phyloP scores from a whole-genome alignment of 2,888 invertebrate species.

The Drosophila testacea region DNA sequence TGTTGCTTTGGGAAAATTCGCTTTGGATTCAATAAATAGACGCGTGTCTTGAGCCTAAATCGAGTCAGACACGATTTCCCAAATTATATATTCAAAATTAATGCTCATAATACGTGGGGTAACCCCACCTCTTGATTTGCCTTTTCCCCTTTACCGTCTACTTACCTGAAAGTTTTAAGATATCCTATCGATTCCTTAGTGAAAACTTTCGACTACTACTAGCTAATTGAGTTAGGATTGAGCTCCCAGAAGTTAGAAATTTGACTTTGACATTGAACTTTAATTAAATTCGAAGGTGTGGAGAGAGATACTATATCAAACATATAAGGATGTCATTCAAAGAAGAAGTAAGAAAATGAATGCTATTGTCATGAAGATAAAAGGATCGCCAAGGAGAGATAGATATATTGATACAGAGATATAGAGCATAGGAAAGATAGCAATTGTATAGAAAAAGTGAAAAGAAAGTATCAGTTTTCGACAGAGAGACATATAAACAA shows the following conservation, averaged over 20 bases:
- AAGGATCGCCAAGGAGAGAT: too few species aligned
- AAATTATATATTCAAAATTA: constrained; percentile 40
- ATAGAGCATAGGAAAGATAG: too few species aligned
- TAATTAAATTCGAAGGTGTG: not conserved
- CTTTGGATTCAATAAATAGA: constrained; percentile 41
- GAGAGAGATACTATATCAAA: too few species aligned
- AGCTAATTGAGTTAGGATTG: constrained; percentile 11
- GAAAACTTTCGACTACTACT: constrained; percentile 5
- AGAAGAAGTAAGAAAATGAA: too few species aligned
- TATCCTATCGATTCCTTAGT: constrained; percentile 20
- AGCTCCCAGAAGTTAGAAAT: not conserved
- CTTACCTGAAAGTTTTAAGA: not conserved
- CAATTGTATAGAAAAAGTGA: too few species aligned
- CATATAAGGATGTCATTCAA: too few species aligned
- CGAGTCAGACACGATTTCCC: constrained; percentile 27
- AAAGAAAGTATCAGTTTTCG: too few species aligned
- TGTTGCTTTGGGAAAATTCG: constrained; percentile 38
- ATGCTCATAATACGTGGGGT: constrained; percentile 14
- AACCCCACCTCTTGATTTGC: not conserved
- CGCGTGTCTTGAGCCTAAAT: constrained; percentile 25
- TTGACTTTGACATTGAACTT: constrained; percentile 29
- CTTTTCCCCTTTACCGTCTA: too few species aligned
- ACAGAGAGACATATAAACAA: too few species aligned
- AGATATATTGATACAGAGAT: too few species aligned
- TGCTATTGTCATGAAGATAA: too few species aligned